These are phyloP conservation scores for Lochmaea crataegi DNA, from an alignment of 2,888 invertebrate genomes.

Conservation along the genomic window DNA sequence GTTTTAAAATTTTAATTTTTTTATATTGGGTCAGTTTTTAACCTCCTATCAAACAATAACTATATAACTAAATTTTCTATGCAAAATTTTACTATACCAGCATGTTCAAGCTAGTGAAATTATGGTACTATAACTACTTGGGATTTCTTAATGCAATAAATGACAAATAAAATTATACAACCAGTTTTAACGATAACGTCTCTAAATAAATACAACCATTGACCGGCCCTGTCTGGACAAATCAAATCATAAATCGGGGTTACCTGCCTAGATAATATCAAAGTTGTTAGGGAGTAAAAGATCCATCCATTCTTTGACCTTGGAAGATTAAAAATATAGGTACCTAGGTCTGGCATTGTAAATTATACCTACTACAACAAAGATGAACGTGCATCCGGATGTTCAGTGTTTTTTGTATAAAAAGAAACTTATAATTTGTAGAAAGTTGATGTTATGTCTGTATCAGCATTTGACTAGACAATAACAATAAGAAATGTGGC, in stretches of 20 bases:
- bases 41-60: too few relatives aligned
- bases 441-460: not conserved
- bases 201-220: not conserved
- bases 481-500: not conserved
- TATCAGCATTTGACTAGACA: not conserved
- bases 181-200: not conserved
- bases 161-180: not conserved
- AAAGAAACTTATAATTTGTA: not conserved
- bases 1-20: too few relatives aligned
- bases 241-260: conserved; percentile 1
- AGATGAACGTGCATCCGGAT: not conserved
- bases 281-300: not conserved
- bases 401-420: not conserved
- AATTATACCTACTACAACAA: conserved; percentile 1
- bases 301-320: conserved; percentile 3
- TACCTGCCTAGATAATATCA: conserved; percentile 19
- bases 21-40: too few relatives aligned
- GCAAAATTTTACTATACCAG: not conserved
- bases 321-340: not conserved
- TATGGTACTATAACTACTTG: not conserved
- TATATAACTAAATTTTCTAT: too few relatives aligned
- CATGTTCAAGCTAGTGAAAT: not conserved
- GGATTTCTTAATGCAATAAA: not conserved
- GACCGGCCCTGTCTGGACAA: conserved; percentile 5
- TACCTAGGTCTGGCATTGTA: conserved; percentile 3